A percentile compares a stretch with the other conserved stretches of the same genome.
Conservation (phyloP, 1,140 invertebrate species). For the Thaumetopoea pityocampa region DNA sequence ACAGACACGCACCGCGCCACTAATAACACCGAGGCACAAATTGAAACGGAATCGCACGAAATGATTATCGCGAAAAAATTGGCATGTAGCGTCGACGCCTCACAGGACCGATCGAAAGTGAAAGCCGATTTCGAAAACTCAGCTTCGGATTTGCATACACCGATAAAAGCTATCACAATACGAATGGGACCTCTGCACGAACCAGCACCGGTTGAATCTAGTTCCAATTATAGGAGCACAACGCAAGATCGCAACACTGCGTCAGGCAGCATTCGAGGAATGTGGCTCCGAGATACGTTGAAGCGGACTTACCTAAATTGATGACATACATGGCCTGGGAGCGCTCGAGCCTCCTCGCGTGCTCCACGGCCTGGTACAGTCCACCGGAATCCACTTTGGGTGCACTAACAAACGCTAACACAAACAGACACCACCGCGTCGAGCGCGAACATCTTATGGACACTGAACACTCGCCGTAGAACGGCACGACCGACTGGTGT, state of each 20-base stretch:
- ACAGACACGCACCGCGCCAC: slow-evolving; percentile 54
- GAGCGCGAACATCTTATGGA: slow-evolving; percentile 57
- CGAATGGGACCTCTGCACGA: slow-evolving; percentile 21
- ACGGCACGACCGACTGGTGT: slow-evolving; percentile 29
- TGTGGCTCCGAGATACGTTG: slow-evolving; percentile 34
- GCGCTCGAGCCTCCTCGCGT: slow-evolving; percentile 66
- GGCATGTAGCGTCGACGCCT: too few species aligned
- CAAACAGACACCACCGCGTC: slow-evolving; percentile 55
- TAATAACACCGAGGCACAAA: slow-evolving; percentile 60
- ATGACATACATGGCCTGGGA: slow-evolving; percentile 74
- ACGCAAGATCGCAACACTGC: slow-evolving; percentile 6
- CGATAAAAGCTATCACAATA: slow-evolving; percentile 28
- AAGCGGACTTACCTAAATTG: slow-evolving; percentile 70
- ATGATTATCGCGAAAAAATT: slow-evolving; percentile 4
- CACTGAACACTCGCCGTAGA: slow-evolving; percentile 47
- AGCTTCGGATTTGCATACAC: slow-evolving; percentile 22
- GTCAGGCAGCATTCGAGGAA: slow-evolving; percentile 33
- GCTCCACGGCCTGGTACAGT: slow-evolving; percentile 69
- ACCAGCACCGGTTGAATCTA: slow-evolving; percentile 53
- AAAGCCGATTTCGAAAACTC: slow-evolving; percentile 36
- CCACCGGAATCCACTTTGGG: slow-evolving; percentile 68
- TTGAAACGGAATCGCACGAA: slow-evolving; percentile 51
- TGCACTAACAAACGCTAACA: slow-evolving; percentile 54
- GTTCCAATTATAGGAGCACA: slow-evolving; percentile 51
- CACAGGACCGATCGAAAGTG: too few species aligned